phyloP scores from a whole-genome alignment of 2,888 invertebrate genomes.

The Cerceris ruficornis region DNA sequence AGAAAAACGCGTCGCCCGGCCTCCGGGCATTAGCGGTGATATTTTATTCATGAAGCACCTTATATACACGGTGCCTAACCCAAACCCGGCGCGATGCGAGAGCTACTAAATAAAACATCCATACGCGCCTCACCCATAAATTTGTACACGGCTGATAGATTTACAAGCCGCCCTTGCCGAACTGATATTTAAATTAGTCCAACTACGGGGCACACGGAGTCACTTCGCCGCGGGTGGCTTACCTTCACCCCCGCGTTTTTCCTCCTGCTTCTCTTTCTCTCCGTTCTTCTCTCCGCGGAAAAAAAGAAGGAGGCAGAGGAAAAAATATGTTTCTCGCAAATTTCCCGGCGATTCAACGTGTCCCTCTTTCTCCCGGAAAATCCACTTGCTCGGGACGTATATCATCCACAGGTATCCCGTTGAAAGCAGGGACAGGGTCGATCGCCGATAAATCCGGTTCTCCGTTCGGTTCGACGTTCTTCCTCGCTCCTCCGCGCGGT shows the following conservation, averaged over 20 bases:
- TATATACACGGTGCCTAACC: constrained; percentile 72
- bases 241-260: constrained; percentile 43
- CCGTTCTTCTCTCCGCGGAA: not conserved
- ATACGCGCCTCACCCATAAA: constrained; percentile 79
- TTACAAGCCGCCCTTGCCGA: constrained; percentile 80
- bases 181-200: constrained; percentile 82
- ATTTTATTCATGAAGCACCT: constrained; percentile 82
- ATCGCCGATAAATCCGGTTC: constrained; percentile 11
- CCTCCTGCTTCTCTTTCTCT: not conserved
- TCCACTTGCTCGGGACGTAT: constrained; percentile 39
- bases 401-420: constrained; percentile 50
- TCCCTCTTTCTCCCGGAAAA: constrained; percentile 34
- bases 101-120: constrained; percentile 81
- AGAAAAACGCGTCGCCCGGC: constrained; percentile 79
- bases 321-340: constrained; percentile 71
- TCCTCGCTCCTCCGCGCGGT: not conserved
- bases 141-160: constrained; percentile 80
- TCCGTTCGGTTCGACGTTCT: not conserved
- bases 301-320: constrained; percentile 37
- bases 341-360: constrained; percentile 38
- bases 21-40: constrained; percentile 80
- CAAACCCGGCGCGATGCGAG: constrained; percentile 71
- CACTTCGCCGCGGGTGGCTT: constrained; percentile 67
- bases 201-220: constrained; percentile 73
- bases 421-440: constrained; percentile 2